Percentiles rank a stretch among this genome's conserved stretches.
phyloP scores from a whole-genome alignment of 2,888 invertebrate species.

The Pelosia muscerda region DNA sequence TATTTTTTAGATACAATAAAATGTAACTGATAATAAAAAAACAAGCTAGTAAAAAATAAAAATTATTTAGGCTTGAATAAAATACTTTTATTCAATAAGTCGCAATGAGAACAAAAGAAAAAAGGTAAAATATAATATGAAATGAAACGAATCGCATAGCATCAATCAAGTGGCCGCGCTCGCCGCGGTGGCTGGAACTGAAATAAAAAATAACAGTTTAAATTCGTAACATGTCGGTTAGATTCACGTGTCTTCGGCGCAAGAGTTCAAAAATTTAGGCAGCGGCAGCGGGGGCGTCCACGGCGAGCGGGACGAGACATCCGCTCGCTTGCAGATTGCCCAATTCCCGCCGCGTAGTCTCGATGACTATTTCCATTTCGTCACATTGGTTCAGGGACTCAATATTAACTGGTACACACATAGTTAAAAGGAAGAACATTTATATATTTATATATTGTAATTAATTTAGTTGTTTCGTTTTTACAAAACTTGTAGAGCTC shows the following conservation, averaged over 20 bases:
- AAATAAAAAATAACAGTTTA: conserved; percentile 61
- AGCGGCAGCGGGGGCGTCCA: conserved; percentile 54
- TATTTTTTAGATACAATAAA: conserved; percentile 14
- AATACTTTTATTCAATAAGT: conserved; percentile 28
- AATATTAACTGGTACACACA: conserved; percentile 71
- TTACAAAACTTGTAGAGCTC: conserved; percentile 18
- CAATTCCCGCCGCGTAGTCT: conserved; percentile 74
- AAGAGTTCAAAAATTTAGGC: conserved; percentile 70
- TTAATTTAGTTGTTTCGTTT: conserved; percentile 28
- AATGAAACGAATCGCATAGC: conserved; percentile 58
- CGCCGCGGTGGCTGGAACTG: conserved; percentile 61
- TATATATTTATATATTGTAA: too few relatives aligned
- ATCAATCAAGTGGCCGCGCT: conserved; percentile 30
- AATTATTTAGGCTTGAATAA: conserved; percentile 13
- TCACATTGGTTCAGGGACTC: conserved; percentile 75
- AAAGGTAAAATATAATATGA: conserved; percentile 17
- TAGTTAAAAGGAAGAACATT: conserved; percentile 60
- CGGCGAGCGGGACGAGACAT: conserved; percentile 57
- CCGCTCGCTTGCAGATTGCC: conserved; percentile 79
- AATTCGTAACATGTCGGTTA: conserved; percentile 65
- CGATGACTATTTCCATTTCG: conserved; percentile 73
- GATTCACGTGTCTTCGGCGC: conserved; percentile 65
- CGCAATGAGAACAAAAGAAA: conserved; percentile 41
- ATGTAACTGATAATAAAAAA: conserved; percentile 10
- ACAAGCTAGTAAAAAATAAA: conserved; percentile 13